These are phyloP conservation scores for Sylvilagus floridanus DNA, from an alignment of 2,797 vertebrate genomes.

Conservation along the genomic window DNA sequence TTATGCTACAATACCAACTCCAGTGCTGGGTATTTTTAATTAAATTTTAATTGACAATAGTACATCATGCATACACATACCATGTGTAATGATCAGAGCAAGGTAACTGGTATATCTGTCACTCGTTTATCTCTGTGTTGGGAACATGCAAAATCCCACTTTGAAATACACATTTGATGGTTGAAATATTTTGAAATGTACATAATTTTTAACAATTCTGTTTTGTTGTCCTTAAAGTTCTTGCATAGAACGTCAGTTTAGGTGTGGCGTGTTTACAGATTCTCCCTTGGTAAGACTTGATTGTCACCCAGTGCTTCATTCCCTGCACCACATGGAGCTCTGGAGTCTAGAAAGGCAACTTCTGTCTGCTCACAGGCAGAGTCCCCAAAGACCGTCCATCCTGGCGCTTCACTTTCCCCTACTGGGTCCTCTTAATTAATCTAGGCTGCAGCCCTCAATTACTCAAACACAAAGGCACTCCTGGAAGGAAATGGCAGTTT, in stretches of 20 bases:
- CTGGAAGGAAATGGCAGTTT: neutral
- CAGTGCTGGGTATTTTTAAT: neutral
- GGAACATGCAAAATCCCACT: neutral
- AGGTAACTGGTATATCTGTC: neutral
- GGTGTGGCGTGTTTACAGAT: neutral
- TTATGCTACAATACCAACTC: no score
- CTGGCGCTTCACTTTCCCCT: neutral
- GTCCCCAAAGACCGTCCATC: no score
- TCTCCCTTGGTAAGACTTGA: neutral
- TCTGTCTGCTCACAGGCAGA: conserved; percentile 41
- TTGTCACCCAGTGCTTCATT: neutral
- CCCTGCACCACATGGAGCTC: neutral
- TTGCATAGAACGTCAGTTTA: neutral
- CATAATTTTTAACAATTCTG: neutral
- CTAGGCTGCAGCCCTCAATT: neutral
- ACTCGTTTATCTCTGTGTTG: neutral
- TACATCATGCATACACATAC: neutral
- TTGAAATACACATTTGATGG: neutral
- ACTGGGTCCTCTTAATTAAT: neutral
- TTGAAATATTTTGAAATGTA: neutral
- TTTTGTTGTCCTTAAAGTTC: conserved; percentile 41
- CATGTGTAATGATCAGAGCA: neutral
- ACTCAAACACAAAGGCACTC: neutral
- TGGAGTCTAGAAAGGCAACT: neutral
- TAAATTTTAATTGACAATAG: neutral